These are phyloP conservation scores for Sarcophaga bullata DNA, from an alignment of 1,140 invertebrate genomes.

Conservation along the genomic window DNA sequence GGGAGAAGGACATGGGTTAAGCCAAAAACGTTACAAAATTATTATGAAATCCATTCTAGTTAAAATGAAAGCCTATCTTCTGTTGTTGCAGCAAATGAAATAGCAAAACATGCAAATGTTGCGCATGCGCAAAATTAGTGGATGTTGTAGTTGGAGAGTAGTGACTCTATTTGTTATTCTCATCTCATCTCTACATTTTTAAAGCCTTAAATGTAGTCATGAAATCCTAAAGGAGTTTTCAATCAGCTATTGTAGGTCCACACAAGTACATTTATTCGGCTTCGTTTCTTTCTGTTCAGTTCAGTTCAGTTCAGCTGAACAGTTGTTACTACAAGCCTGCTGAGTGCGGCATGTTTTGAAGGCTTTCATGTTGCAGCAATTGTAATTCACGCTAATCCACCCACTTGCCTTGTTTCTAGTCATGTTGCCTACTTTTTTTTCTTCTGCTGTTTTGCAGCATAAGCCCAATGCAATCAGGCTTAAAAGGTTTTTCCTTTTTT, in stretches of 20 bases:
- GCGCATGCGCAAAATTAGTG: slow-evolving; percentile 26
- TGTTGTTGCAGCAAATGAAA: not conserved
- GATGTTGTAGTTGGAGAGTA: not conserved
- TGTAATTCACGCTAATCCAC: slow-evolving; percentile 46
- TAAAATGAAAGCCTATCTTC: not conserved
- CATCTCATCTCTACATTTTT: not conserved
- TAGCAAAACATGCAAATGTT: slow-evolving; percentile 12
- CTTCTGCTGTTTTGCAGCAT: not conserved
- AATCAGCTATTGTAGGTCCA: not conserved
- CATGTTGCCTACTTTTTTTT: not conserved
- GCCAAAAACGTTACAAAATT: too few relatives aligned
- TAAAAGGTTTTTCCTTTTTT: not conserved
- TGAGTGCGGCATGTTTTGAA: not conserved
- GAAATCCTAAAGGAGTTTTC: not conserved
- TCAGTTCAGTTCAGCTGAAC: not conserved
- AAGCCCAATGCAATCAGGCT: slow-evolving; percentile 17
- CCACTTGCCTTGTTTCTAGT: slow-evolving; percentile 34
- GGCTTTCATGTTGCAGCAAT: slow-evolving; percentile 35
- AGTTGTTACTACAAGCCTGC: slow-evolving; percentile 13
- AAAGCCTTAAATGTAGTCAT: too few relatives aligned
- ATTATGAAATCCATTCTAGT: too few relatives aligned
- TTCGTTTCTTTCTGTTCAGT: too few relatives aligned
- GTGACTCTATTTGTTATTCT: not conserved
- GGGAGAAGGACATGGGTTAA: not conserved
- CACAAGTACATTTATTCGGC: slow-evolving; percentile 10